Percentiles rank a stretch among this genome's conserved stretches.
Evolutionary conservation across 2,888 invertebrate species (phyloP).

Genomic region (Troides aeacus): DNA sequence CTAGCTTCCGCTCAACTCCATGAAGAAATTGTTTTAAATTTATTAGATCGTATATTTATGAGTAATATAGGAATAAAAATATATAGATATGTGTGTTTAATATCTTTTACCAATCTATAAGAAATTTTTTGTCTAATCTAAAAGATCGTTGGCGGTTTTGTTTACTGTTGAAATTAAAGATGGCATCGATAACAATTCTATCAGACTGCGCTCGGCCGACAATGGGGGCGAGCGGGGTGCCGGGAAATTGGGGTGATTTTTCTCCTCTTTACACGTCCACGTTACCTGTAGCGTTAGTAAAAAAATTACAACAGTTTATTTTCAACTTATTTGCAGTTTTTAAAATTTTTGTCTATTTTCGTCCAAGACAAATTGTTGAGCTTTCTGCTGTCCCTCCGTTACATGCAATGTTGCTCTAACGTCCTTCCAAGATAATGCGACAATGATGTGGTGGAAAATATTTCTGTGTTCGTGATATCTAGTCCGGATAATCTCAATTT

Average conservation of each 20-base stretch:
- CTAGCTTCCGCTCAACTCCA: too few species aligned
- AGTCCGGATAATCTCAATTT: conserved; percentile 46
- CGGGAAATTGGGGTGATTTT: conserved; percentile 78
- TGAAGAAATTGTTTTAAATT: too few species aligned
- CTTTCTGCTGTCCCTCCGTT: conserved; percentile 14
- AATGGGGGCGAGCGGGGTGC: conserved; percentile 54
- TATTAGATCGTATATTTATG: not conserved
- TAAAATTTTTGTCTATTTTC: not conserved
- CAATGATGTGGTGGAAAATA: conserved; percentile 49
- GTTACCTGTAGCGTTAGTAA: conserved; percentile 46
- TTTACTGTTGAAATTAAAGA: conserved; percentile 81
- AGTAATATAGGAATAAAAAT: not conserved
- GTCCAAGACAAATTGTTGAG: not conserved
- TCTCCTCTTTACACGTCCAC: conserved; percentile 65
- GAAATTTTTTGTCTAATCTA: conserved; percentile 11
- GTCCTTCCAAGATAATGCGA: conserved; percentile 44
- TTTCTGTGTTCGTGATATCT: conserved; percentile 55
- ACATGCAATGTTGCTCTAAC: not conserved
- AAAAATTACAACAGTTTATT: conserved; percentile 26
- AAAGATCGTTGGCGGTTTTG: conserved; percentile 44
- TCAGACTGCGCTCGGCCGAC: conserved; percentile 69
- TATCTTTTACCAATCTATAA: not conserved
- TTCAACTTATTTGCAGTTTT: not conserved
- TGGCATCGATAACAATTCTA: conserved; percentile 81
- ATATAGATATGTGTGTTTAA: not conserved